A percentile compares a stretch with the other conserved stretches of the same genome.
These are phyloP conservation scores for Pithys albifrons DNA, from an alignment of 2,113 vertebrate species.

Conservation along the genomic window DNA sequence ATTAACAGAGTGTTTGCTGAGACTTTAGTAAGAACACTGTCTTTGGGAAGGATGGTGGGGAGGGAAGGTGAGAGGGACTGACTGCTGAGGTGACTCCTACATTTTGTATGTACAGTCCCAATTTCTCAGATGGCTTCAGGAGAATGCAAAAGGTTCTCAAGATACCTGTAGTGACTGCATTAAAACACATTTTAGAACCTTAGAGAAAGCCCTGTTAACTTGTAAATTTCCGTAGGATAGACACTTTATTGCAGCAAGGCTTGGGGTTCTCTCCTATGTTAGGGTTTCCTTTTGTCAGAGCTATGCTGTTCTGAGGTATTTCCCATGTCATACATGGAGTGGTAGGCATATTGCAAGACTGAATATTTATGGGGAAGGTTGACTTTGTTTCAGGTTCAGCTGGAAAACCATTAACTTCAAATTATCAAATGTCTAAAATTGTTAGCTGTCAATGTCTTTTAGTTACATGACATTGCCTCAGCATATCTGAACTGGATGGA, in stretches of 20 bases:
- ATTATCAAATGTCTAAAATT: not conserved
- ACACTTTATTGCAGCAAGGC: not conserved
- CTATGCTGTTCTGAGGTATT: not conserved
- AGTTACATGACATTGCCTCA: not conserved
- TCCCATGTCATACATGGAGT: not conserved
- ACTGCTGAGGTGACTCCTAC: not conserved
- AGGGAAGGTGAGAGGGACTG: not conserved
- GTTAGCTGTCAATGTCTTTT: not conserved
- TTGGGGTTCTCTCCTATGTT: fast-evolving
- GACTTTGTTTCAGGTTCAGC: not conserved
- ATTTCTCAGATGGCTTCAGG: not conserved
- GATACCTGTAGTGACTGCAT: not conserved
- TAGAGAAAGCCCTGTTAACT: not conserved
- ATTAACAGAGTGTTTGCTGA: not conserved
- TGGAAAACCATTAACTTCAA: not conserved
- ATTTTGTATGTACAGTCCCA: not conserved
- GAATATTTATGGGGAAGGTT: not conserved
- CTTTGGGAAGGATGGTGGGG: not conserved
- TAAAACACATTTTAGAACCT: not conserved
- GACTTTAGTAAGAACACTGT: not conserved
- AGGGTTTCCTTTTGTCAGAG: not conserved
- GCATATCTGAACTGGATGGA: not conserved
- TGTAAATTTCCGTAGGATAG: not conserved
- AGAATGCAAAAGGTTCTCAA: not conserved
- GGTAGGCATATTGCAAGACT: not conserved